Evolutionary conservation across 2,797 vertebrate species (phyloP), one percentile per base, ranked within the genome.

Genomic region (Streptopelia turtur): DNA sequence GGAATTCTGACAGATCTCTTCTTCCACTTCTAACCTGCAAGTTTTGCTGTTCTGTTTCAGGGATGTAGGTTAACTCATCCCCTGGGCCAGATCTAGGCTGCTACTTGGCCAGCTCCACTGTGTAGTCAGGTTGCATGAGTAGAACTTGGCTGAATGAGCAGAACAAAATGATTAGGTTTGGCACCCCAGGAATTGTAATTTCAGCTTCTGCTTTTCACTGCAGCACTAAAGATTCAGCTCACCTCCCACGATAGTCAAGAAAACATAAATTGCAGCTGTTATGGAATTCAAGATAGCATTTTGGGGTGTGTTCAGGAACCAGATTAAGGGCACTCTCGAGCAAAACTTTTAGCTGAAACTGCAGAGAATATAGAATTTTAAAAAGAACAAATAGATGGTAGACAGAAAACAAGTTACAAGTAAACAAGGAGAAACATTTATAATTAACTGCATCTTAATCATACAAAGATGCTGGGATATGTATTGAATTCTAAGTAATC

Each of bases 61-160:
- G 35, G n/a, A 75, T 11, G 0, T 35, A 68, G 74, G 75, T 80
- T 87, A 91, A 87, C 30, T 83, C 27, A 59, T 85, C 30, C 61
- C 52, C 17, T 39, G 70, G 55, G 83, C 47, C 37, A 52, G 47
- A 92, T 72, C 55, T 56, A 82, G 85, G 59, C 35, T 89, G 39
- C 47, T 59, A 23, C 77, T 88, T 93, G 85, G 43, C 35, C 47
- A 79, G 17, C 60, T 89, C 16, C 45, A 33, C 22, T 79, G 9
- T 31, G 23, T 28, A 93, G 74, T 70, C 83, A 65, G 49, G 17
- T 76, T 94, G 28, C 57, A 71, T 27, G 82, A 75, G 31, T 63
- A 84, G 80, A 94, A 63, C 72, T 90, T 92, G 83, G 33, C 77
- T 96, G 86, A 95, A 87, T 41, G 83, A 84, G 52, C 70, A 95